phyloP scores from a whole-genome alignment of 1,140 invertebrate genomes.

The Tetraneura akinire region DNA sequence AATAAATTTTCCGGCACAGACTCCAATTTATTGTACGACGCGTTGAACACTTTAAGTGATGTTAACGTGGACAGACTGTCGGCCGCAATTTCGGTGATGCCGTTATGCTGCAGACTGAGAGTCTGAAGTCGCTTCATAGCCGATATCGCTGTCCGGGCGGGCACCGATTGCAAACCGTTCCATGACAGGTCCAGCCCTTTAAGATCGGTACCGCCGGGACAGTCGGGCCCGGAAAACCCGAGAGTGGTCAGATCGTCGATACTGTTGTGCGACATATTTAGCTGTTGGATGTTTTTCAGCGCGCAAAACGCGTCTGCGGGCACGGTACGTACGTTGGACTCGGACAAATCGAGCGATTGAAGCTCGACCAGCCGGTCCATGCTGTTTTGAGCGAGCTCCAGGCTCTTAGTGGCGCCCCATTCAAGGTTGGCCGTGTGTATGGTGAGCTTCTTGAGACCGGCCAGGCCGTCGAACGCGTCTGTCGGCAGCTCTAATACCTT shows the following conservation, averaged over 20 bases:
- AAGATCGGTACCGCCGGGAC: slow-evolving; percentile 65
- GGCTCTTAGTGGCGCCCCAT: slow-evolving; percentile 71
- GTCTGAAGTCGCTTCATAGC: slow-evolving; percentile 74
- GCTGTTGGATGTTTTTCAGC: slow-evolving; percentile 73
- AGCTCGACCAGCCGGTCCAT: slow-evolving; percentile 75
- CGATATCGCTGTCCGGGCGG: slow-evolving; percentile 72
- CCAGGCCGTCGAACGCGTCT: slow-evolving; percentile 75
- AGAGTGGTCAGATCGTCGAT: slow-evolving; percentile 73
- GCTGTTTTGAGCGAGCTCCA: slow-evolving; percentile 70
- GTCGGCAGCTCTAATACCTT: slow-evolving; percentile 76
- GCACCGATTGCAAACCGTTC: slow-evolving; percentile 72
- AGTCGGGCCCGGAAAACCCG: slow-evolving; percentile 63
- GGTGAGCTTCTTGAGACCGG: slow-evolving; percentile 71
- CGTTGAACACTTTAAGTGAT: slow-evolving; percentile 76
- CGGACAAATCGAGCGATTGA: slow-evolving; percentile 74
- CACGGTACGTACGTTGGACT: slow-evolving; percentile 78
- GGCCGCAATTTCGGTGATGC: slow-evolving; percentile 76
- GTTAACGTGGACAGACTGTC: slow-evolving; percentile 75
- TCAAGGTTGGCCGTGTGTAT: slow-evolving; percentile 76
- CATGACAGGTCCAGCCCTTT: slow-evolving; percentile 75
- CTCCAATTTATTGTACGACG: slow-evolving; percentile 79
- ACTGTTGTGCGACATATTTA: slow-evolving; percentile 82
- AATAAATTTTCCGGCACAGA: slow-evolving; percentile 78
- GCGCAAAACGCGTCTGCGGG: slow-evolving; percentile 76
- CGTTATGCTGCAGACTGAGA: slow-evolving; percentile 79